Percentiles rank a stretch among this genome's conserved stretches.
Conservation (phyloP, 1,140 invertebrate genomes). For the Psilanteris sp. region DNA sequence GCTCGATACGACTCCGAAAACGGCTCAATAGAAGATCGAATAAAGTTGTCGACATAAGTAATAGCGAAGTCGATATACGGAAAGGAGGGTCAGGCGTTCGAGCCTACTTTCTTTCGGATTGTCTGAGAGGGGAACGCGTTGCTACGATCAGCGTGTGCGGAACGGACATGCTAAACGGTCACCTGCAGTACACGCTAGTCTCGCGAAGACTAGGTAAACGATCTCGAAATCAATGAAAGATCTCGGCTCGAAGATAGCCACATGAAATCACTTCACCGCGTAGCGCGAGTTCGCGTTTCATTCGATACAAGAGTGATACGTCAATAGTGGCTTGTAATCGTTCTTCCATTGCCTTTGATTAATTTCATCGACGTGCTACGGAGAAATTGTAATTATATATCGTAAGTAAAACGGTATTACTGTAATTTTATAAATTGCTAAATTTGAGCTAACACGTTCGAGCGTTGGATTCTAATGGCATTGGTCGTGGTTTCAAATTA, state of each 20-base stretch:
- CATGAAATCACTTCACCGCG: constrained; percentile 39
- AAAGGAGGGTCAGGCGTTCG: constrained; percentile 59
- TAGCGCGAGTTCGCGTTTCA: constrained; percentile 48
- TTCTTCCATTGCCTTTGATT: constrained; percentile 4
- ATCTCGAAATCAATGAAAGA: constrained; percentile 62
- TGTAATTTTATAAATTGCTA: too few relatives aligned
- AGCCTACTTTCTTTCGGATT: constrained; percentile 66
- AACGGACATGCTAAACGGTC: constrained; percentile 65
- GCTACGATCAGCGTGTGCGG: constrained; percentile 60
- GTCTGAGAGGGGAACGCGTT: constrained; percentile 62
- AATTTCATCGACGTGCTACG: constrained; percentile 11
- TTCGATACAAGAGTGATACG: constrained; percentile 39
- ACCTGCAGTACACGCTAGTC: constrained; percentile 64
- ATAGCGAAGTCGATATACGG: constrained; percentile 63
- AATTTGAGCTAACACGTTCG: too few relatives aligned
- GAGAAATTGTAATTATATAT: constrained; percentile 27
- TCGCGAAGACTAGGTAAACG: constrained; percentile 64
- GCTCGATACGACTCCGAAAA: too few relatives aligned
- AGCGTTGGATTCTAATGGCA: too few relatives aligned
- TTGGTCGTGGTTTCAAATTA: too few relatives aligned
- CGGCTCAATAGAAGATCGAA: constrained; percentile 53
- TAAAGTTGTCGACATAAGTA: constrained; percentile 59
- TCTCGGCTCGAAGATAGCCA: constrained; percentile 48
- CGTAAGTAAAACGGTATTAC: too few relatives aligned
- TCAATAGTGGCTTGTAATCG: constrained; percentile 36